Conservation (phyloP, 2,113 vertebrate genomes). For the Calidris pugnax region DNA sequence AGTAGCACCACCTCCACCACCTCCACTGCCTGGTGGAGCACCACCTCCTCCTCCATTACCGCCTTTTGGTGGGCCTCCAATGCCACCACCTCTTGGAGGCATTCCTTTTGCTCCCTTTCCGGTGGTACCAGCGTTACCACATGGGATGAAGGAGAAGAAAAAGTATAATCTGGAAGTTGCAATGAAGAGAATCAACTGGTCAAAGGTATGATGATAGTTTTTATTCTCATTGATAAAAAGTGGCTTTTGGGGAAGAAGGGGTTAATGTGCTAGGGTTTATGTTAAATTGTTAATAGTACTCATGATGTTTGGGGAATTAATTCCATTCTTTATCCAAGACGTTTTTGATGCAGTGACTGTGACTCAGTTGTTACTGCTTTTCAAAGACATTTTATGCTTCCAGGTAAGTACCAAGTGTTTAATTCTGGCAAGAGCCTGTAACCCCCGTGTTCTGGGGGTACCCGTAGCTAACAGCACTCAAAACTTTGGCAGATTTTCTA, state of each 20-base stretch:
- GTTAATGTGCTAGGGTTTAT: neutral
- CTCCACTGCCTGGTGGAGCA: constrained; percentile 61
- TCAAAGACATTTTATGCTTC: neutral
- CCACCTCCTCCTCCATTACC: constrained; percentile 73
- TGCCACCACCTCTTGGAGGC: constrained; percentile 64
- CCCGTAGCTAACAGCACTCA: neutral
- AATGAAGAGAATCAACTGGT: constrained; percentile 98
- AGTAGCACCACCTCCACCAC: constrained; percentile 53
- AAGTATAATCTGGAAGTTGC: constrained; percentile 85
- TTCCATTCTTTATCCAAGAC: neutral
- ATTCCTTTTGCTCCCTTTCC: constrained; percentile 10
- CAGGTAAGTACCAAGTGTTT: neutral
- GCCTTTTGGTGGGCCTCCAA: constrained; percentile 57
- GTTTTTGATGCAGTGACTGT: neutral
- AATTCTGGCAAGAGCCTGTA: neutral
- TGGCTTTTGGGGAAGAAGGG: neutral
- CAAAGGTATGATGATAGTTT: constrained; percentile 81
- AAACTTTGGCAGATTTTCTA: neutral
- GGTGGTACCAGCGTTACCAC: constrained; percentile 66
- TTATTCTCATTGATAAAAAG: neutral
- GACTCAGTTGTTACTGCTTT: neutral
- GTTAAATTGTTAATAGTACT: neutral
- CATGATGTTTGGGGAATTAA: neutral
- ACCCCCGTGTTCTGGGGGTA: neutral
- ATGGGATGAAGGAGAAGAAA: constrained; percentile 92